Base-by-base conservation (phyloP, 1,140 invertebrate species). In the Listronotus oregonensis region DNA sequence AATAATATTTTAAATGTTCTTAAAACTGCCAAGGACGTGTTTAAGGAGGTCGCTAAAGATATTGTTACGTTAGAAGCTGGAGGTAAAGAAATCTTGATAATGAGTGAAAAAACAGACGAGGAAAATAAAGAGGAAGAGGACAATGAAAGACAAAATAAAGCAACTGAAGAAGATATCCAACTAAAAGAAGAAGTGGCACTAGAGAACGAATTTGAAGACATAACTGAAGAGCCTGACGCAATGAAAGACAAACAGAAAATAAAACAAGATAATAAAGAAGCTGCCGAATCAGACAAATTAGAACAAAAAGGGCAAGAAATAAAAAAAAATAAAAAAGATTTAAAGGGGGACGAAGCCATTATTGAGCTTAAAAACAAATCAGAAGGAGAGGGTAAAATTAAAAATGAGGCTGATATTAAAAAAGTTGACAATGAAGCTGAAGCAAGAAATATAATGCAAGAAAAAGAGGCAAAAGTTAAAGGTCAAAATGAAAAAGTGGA, bases 381-480 rank as follows among this genome's bases (percentile, higher is more conserved):
- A 72, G 42, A 51, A 64, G 37, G 52, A 70, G 39, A 42, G 47
- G 42, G 72, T 55, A 40, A 49, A 55, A 42, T 60, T 46, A 42
- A 69, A 66, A 55, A 70, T 39, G 60, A 69, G 52, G 21, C 40
- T 59, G 61, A 65, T 47, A 64, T 56, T 34, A 51, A 39, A 39
- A 51, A 14, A 54, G 52, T 11, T 54, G 67, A 67, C 46, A 18
- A 47, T 65, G 56, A 56, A 34, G 69, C 40, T 52, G 57, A 71
- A 56, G 70, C 62, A 47, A 68, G 66, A 5, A 27, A 27, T 27
- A n/a, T 65, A 6, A 52, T 54, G 54, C 12, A 58, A 56, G 15
- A 52, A 50, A 51, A 71, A 34, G n/a, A n/a, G 37, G 21, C 67
- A 57, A 9, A 5, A 27, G 63, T 61, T 56, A n/a, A 71, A 68